Base-by-base conservation (phyloP, 2,888 invertebrate species). In the Tenthredo mesomela region DNA sequence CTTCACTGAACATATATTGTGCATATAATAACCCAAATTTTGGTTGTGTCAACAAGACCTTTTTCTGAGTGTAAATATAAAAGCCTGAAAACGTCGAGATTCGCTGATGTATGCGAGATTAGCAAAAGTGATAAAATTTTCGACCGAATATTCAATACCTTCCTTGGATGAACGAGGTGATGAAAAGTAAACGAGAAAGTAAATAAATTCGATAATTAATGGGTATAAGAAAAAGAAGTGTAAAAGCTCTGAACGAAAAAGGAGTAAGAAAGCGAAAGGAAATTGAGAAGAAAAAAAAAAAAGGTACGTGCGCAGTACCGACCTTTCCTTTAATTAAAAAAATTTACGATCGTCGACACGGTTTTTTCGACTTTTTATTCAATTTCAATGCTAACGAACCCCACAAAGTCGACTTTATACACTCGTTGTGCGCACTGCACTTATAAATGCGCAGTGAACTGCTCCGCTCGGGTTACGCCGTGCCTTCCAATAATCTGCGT, bases 281-380 rank as follows among this genome's bases (percentile, higher is more conserved):
- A 54, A 18, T n/a, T 54, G 54, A 54, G 6, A n/a, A 33, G 4
- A 4, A 33, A 33, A 33, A 33, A 33, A 6, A 54, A 54, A n/a
- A 54, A 54, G n/a, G 54, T 54, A 61, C 61, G 61, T 61, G 61
- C 61, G 61, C 61, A 25, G 25, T 75, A 12, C 18, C 21, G 75
- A 75, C 43, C 25, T 75, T 78, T 58, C 83, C 85, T 84, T 87
- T 88, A 87, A 88, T 88, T 88, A 87, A 86, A 87, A 80, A 82
- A 87, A 88, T 87, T 88, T 87, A 88, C 85, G 84, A 84, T 80
- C 75, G 50, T 33, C 82, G 43, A 25, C 40, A 78, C 37, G 80
- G 85, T 88, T 86, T 86, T 84, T 88, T 87, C 43, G 33, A 47
- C 33, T 82, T 67, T 82, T 67, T 50, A 82, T 82, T 47, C 15